A percentile compares a stretch with the other conserved stretches of the same genome.
phyloP scores from a whole-genome alignment of 2,888 invertebrate species.

The Lucinisca nassula region DNA sequence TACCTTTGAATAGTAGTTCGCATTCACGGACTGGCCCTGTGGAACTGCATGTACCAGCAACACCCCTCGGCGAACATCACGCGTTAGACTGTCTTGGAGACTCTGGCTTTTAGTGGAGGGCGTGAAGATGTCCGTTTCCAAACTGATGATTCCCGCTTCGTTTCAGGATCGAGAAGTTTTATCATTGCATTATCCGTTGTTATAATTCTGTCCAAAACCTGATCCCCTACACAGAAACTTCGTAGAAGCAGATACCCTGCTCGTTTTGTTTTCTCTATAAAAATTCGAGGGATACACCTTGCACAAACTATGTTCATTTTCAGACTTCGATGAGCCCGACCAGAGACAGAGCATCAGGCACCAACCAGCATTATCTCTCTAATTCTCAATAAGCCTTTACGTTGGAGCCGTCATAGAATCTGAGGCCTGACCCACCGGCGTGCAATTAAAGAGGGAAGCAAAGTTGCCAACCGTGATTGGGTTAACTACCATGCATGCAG shows the following conservation, averaged over 20 bases:
- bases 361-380: too few species aligned
- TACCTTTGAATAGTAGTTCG: not conserved
- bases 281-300: conserved; percentile 24
- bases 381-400: too few species aligned
- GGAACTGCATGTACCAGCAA: conserved; percentile 28
- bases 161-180: conserved; percentile 34
- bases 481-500: too few species aligned
- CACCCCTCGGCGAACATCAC: conserved; percentile 14
- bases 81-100: not conserved
- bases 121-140: conserved; percentile 15
- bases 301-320: conserved; percentile 33
- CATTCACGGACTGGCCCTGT: not conserved
- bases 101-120: conserved; percentile 23
- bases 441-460: too few species aligned
- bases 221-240: conserved; percentile 18
- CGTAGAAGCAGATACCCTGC: not conserved
- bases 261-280: conserved; percentile 21
- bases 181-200: conserved; percentile 36
- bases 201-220: conserved; percentile 19
- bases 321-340: too few species aligned
- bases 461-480: too few species aligned
- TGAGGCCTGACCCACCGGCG: too few species aligned
- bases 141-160: conserved; percentile 29
- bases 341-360: too few species aligned
- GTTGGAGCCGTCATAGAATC: too few species aligned